Conservation (phyloP, 2,888 invertebrate species). For the Hypercompe scribonia region DNA sequence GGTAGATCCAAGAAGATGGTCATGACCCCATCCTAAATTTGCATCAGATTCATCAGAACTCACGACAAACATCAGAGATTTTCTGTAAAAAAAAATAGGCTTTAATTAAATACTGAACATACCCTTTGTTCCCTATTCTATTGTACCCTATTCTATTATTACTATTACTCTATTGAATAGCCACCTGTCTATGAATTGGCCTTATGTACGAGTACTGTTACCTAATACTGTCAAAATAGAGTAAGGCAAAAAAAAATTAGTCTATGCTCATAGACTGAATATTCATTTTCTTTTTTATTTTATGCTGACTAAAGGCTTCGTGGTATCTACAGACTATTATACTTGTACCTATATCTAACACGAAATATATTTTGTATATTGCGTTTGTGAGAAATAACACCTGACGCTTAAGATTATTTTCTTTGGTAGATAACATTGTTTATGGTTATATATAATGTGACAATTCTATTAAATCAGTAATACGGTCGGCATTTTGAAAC, state of each 20-base stretch:
- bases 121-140: not conserved
- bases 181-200: not conserved
- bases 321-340: not conserved
- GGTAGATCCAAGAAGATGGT: too few species aligned
- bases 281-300: not conserved
- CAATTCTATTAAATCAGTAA: not conserved
- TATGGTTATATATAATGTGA: not conserved
- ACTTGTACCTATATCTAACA: not conserved
- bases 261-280: not conserved
- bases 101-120: too few species aligned
- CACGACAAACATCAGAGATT: too few species aligned
- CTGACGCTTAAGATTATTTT: not conserved
- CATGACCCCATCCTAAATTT: not conserved
- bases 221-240: not conserved
- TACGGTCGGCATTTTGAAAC: not conserved
- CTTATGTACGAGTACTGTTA: not conserved
- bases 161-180: not conserved
- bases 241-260: not conserved
- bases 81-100: too few species aligned
- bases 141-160: not conserved
- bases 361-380: not conserved
- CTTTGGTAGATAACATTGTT: not conserved
- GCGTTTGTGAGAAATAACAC: constrained; percentile 3
- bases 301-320: not conserved
- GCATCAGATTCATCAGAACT: too few species aligned